Percentiles rank a stretch among this genome's conserved stretches.
Evolutionary conservation across 30 jellyfish, hydroid and myxozoan genomes (phyloP).

Genomic region (Mastigias papua): DNA sequence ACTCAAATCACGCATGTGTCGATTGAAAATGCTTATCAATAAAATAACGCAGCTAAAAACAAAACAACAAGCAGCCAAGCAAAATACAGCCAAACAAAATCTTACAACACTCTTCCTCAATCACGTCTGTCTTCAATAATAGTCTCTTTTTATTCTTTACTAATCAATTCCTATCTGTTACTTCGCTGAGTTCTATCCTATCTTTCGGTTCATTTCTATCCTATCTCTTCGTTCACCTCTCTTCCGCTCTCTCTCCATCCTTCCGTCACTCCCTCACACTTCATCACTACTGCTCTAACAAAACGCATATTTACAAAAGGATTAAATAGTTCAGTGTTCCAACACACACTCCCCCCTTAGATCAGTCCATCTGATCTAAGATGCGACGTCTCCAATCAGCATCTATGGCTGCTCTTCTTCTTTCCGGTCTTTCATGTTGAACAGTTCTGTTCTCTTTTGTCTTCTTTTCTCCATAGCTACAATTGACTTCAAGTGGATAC

Average conservation of each 20-base stretch:
- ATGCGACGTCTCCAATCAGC: conserved; percentile 18
- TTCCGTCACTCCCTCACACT: not conserved
- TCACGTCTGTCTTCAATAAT: no score
- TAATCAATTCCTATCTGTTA: no score
- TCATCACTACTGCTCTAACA: not conserved
- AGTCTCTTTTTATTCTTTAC: no score
- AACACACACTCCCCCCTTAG: conserved; percentile 20
- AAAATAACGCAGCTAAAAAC: no score
- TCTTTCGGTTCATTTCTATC: not conserved
- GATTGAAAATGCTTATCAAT: no score
- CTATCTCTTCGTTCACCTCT: not conserved
- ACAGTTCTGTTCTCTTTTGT: not conserved
- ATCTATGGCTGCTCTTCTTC: conserved; percentile 21
- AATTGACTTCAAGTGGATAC: conserved; percentile 2
- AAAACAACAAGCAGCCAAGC: no score
- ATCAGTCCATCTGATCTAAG: conserved; percentile 12
- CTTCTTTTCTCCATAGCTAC: not conserved
- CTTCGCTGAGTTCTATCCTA: no score
- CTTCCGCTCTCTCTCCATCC: not conserved
- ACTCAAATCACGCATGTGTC: no score
- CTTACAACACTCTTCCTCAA: no score
- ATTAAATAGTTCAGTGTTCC: not conserved
- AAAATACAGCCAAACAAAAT: no score
- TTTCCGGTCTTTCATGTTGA: conserved; percentile 7
- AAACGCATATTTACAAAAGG: not conserved